phyloP scores from a whole-genome alignment of 2,113 vertebrate species.

The Pteruthius melanotis region DNA sequence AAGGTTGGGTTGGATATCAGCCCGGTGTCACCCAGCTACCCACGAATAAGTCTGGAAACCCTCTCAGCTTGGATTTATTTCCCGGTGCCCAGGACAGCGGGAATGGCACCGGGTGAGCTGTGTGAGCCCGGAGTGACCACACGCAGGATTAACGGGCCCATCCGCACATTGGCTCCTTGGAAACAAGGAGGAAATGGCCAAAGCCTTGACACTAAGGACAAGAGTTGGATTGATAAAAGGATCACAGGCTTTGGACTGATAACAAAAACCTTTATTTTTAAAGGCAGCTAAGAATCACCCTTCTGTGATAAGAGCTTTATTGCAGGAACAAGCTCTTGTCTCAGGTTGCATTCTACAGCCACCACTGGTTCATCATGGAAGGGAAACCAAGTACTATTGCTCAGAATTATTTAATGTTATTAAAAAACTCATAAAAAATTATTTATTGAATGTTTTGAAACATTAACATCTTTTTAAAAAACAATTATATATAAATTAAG shows the following conservation, averaged over 20 bases:
- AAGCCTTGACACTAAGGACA: background rate
- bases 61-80: background rate
- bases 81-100: accelerated
- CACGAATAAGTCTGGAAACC: background rate
- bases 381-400: background rate
- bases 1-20: background rate
- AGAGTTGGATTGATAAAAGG: background rate
- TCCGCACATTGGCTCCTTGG: background rate
- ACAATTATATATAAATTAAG: background rate
- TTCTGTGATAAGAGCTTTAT: background rate
- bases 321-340: background rate
- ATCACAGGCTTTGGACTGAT: background rate
- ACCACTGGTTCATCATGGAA: accelerated
- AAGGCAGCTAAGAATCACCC: background rate
- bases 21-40: background rate
- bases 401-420: background rate
- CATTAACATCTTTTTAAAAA: accelerated
- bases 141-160: accelerated
- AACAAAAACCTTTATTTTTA: background rate
- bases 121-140: background rate
- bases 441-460: background rate
- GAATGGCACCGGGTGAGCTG: background rate
- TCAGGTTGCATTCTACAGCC: background rate
- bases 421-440: background rate
- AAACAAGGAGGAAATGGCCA: background rate